Conservation (phyloP, 2,888 invertebrate species). For the Eupithecia inturbata region DNA sequence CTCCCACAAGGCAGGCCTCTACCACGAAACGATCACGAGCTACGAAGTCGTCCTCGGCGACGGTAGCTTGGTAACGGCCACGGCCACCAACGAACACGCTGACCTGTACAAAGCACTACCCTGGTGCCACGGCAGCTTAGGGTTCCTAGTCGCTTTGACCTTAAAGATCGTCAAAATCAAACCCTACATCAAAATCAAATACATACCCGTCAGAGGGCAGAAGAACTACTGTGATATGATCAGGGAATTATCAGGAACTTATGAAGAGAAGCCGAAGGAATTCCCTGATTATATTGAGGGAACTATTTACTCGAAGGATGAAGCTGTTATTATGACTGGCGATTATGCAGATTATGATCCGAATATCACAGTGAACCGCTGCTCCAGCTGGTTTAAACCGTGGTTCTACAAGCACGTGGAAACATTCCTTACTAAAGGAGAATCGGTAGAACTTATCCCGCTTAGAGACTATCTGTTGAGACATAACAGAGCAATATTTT, state of each 20-base stretch:
- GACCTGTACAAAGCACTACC: slow-evolving; percentile 86
- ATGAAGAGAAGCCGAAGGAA: slow-evolving; percentile 68
- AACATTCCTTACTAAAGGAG: slow-evolving; percentile 79
- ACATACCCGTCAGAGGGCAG: slow-evolving; percentile 85
- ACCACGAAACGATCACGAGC: slow-evolving; percentile 86
- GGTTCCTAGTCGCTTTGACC: slow-evolving; percentile 86
- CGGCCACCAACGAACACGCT: slow-evolving; percentile 81
- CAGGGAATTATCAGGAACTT: slow-evolving; percentile 84
- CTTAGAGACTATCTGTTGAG: slow-evolving; percentile 86
- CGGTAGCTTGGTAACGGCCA: slow-evolving; percentile 84
- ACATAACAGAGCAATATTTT: slow-evolving; percentile 88
- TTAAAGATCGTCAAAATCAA: slow-evolving; percentile 85
- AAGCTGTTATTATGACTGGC: slow-evolving; percentile 87
- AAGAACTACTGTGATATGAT: slow-evolving; percentile 86
- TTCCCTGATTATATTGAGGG: slow-evolving; percentile 87
- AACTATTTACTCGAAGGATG: slow-evolving; percentile 85
- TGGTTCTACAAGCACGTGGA: slow-evolving; percentile 89
- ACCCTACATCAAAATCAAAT: slow-evolving; percentile 86
- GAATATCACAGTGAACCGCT: slow-evolving; percentile 79
- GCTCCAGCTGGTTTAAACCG: slow-evolving; percentile 87
- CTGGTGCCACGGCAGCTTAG: slow-evolving; percentile 88
- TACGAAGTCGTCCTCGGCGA: slow-evolving; percentile 87
- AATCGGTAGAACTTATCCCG: slow-evolving; percentile 85
- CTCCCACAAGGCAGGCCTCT: slow-evolving; percentile 88
- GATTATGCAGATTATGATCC: slow-evolving; percentile 85